These are phyloP conservation scores for Scopus umbretta DNA, from an alignment of 2,113 vertebrate genomes.

Conservation along the genomic window DNA sequence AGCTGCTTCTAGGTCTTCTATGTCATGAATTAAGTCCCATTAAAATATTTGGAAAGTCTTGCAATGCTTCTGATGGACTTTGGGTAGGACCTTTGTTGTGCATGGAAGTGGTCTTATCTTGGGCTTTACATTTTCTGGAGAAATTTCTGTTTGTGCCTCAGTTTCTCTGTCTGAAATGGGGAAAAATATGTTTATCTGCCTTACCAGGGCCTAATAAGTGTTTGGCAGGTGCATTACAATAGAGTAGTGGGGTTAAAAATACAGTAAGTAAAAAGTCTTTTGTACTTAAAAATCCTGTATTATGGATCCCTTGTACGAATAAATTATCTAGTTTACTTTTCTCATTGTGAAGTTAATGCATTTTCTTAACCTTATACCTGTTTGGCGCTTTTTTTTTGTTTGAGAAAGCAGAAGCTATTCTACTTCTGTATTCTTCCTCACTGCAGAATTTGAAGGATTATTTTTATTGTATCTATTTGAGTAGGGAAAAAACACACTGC, in stretches of 20 bases:
- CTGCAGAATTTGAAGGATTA: neutral
- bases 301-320: neutral
- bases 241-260: neutral
- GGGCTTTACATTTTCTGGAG: neutral
- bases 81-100: neutral
- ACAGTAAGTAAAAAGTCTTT: neutral
- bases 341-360: conserved; percentile 15
- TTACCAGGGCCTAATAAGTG: neutral
- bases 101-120: neutral
- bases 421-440: neutral
- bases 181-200: neutral
- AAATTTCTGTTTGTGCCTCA: neutral
- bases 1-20: neutral
- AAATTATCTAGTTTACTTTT: neutral
- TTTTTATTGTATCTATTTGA: neutral
- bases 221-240: neutral
- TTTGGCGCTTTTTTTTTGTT: neutral
- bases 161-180: neutral
- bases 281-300: neutral
- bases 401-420: conserved; percentile 7
- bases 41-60: neutral
- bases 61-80: neutral
- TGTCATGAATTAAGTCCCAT: neutral
- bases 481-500: neutral
- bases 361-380: conserved; percentile 15